Evolutionary conservation across 2,888 invertebrate species (phyloP), one percentile per base, ranked within the genome.

Genomic region (Neuroscelio doddi): DNA sequence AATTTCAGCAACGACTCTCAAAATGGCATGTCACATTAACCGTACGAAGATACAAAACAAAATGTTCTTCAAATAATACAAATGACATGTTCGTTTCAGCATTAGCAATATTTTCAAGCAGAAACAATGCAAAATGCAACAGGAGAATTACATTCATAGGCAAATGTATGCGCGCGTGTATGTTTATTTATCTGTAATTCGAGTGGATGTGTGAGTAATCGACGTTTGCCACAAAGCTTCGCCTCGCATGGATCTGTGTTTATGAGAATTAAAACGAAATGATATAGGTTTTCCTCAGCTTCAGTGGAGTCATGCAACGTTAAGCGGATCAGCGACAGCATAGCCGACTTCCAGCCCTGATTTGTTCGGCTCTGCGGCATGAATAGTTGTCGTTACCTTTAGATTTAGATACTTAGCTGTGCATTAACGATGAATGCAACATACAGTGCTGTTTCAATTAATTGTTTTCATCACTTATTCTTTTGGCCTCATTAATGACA

Each of bases 201-300:
- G 79, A 73, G 76, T 73, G 79, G 69, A 80, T 72, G 80, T 77
- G 79, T 70, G 75, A 78, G 78, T 81, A 77, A 79, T 82, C 78
- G 76, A 81, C 82, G 79, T 84, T 80, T 82, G 83, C 80, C 82
- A 83, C 76, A 82, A 81, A 80, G 83, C 83, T 84, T 84, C 78
- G 83, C 82, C 81, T 84, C 80, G 83, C 83, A 84, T 83, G 84
- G 80, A 82, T 83, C 82, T 81, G 78, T 83, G 81, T 83, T 82
- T 72, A 77, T 73, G 68, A 73, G 73, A 74, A 75, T 71, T 73
- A 70, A 71, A 65, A 68, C 70, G 68, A 68, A 71, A 59, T 58
- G 58, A 59, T 55, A 52, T 34, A 69, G 69, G 69, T 65, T 56
- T 55, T 34, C 59, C 51, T 52, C 44, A 59, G 42, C 44, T 49